Conservation (phyloP, 2,888 invertebrate genomes). For the Xestia sexstrigata region DNA sequence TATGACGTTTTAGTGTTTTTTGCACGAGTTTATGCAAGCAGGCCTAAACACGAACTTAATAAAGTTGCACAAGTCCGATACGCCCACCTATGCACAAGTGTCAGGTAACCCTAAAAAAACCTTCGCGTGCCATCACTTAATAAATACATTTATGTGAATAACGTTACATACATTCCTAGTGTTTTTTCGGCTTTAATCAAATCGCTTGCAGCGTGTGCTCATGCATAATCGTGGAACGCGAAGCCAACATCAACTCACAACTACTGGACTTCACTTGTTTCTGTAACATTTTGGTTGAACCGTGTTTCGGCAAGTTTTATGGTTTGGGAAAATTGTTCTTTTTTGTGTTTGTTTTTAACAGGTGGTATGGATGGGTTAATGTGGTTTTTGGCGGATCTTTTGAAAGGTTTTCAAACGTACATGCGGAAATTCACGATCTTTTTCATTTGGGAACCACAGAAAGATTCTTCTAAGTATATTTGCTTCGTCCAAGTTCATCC, state of each 20-base stretch:
- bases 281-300: constrained; percentile 43
- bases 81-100: background rate
- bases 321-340: constrained; percentile 15
- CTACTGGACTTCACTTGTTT: constrained; percentile 56
- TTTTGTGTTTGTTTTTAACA: constrained; percentile 19
- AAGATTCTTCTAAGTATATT: too few relatives aligned
- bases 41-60: background rate
- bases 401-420: too few relatives aligned
- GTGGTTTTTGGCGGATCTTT: background rate
- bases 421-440: too few relatives aligned
- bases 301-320: constrained; percentile 33
- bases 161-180: constrained; percentile 71
- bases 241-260: constrained; percentile 72
- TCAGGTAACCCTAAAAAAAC: constrained; percentile 48
- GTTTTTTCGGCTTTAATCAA: constrained; percentile 75
- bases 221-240: constrained; percentile 74
- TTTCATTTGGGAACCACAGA: too few relatives aligned
- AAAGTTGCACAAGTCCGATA: background rate
- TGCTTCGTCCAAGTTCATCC: too few relatives aligned
- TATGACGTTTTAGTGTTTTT: background rate
- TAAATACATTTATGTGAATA: constrained; percentile 80
- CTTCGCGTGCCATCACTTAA: constrained; percentile 79
- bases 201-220: constrained; percentile 71
- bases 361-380: background rate
- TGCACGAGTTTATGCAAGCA: background rate